Conservation (phyloP, 2,888 invertebrate species). For the Hydrotaea cyrtoneurina region DNA sequence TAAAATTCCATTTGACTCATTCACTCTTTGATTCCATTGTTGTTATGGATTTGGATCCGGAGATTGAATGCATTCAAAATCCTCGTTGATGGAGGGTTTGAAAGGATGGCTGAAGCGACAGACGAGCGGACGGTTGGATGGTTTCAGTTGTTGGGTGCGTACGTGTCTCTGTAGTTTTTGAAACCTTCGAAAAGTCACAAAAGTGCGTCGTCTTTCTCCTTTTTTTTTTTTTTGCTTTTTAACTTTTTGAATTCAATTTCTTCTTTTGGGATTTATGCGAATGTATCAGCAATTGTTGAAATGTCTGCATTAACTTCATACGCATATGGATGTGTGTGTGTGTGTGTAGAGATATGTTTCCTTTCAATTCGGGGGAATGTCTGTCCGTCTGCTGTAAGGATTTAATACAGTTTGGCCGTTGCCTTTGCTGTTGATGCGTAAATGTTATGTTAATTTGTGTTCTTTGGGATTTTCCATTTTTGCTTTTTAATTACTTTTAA, state of each 20-base stretch:
- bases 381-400: slow-evolving; percentile 59
- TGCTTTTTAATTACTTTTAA: slow-evolving; percentile 60
- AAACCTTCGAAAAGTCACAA: slow-evolving; percentile 76
- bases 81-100: not conserved
- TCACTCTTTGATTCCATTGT: slow-evolving; percentile 55
- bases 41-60: slow-evolving; percentile 49
- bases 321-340: slow-evolving; percentile 64
- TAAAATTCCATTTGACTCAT: slow-evolving; percentile 62
- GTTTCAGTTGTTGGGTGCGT: slow-evolving; percentile 29
- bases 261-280: slow-evolving; percentile 45
- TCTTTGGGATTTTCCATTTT: slow-evolving; percentile 22
- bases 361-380: slow-evolving; percentile 16
- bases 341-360: slow-evolving; percentile 27
- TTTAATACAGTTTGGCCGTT: slow-evolving; percentile 73
- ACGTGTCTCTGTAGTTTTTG: slow-evolving; percentile 38
- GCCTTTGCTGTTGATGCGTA: slow-evolving; percentile 71
- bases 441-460: slow-evolving; percentile 75
- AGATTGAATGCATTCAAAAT: slow-evolving; percentile 35
- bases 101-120: not conserved
- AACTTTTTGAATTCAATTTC: slow-evolving; percentile 75
- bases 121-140: slow-evolving; percentile 7
- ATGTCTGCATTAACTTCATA: not conserved
- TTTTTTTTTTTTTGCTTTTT: slow-evolving; percentile 74
- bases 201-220: no score
- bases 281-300: slow-evolving; percentile 43